Evolutionary conservation across 2,797 vertebrate genomes (phyloP).

Genomic region (Sebastes steindachneri): DNA sequence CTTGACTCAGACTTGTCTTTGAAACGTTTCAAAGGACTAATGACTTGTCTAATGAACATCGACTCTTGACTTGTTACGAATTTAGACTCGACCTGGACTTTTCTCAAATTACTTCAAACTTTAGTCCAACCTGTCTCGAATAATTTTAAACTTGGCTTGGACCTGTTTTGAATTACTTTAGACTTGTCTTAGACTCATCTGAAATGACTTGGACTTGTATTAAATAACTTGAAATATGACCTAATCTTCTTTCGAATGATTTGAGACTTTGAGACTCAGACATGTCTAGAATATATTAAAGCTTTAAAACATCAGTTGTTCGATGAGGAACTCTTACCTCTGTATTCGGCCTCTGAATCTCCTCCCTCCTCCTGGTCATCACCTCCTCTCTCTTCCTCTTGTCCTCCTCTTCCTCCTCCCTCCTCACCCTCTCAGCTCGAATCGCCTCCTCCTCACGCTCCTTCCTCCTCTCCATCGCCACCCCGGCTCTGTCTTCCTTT

Average conservation of each 20-base stretch:
- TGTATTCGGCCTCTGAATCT: slow-evolving; percentile 39
- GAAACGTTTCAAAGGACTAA: not conserved
- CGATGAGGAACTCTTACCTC: slow-evolving; percentile 34
- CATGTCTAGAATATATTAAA: not conserved
- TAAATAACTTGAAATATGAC: not conserved
- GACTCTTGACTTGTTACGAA: too few relatives aligned
- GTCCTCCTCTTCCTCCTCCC: slow-evolving; percentile 42
- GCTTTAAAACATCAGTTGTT: not conserved
- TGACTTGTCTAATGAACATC: too few relatives aligned
- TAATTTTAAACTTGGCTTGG: not conserved
- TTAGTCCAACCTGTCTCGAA: too few relatives aligned
- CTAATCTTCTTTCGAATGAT: too few relatives aligned
- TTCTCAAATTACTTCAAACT: too few relatives aligned
- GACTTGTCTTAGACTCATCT: not conserved
- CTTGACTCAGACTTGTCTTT: not conserved
- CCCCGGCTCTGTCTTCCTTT: slow-evolving; percentile 19
- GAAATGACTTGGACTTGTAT: not conserved
- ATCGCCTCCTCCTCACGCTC: slow-evolving; percentile 2
- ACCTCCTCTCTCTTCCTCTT: slow-evolving; percentile 29
- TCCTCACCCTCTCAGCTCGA: slow-evolving; percentile 38
- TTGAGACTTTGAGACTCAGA: not conserved
- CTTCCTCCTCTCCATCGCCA: slow-evolving; percentile 40
- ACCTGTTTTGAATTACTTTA: not conserved
- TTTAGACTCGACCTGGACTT: too few relatives aligned
- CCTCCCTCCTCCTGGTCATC: slow-evolving; percentile 42